Percentiles rank a stretch among this genome's conserved stretches.
Conservation (phyloP, 2,888 invertebrate species). For the Dryomyza anilis region DNA sequence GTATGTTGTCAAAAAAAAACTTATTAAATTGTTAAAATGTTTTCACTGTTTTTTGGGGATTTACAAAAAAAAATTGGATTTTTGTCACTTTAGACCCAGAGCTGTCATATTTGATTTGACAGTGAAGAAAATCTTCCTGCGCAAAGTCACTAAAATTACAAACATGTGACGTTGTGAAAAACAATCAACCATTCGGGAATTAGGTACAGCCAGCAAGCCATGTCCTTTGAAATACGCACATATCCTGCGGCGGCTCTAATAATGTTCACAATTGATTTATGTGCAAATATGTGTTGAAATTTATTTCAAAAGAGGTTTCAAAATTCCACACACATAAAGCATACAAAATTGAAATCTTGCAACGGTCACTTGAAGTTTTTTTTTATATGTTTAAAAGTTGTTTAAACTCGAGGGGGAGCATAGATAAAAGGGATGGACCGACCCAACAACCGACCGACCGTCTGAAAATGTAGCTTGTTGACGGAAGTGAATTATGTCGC, state of each 20-base stretch:
- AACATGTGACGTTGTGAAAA: not conserved
- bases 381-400: not conserved
- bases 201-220: not conserved
- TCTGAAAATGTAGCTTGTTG: not conserved
- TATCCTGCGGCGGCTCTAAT: slow-evolving; percentile 11
- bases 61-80: not conserved
- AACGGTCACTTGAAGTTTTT: not conserved
- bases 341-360: slow-evolving; percentile 9
- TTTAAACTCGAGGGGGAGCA: not conserved
- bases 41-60: not conserved
- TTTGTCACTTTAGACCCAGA: no score
- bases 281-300: slow-evolving; percentile 4
- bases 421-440: not conserved
- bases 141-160: not conserved
- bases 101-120: slow-evolving; percentile 3
- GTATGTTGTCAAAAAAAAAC: not conserved
- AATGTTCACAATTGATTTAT: slow-evolving; percentile 6
- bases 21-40: slow-evolving; percentile 8
- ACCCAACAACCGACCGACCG: no score
- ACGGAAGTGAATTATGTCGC: slow-evolving; percentile 9
- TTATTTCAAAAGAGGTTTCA: not conserved
- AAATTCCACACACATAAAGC: slow-evolving; percentile 1
- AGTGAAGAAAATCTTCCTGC: not conserved
- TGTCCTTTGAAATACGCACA: slow-evolving; percentile 4
- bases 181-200: not conserved